Conservation (phyloP, 2,113 vertebrate genomes). For the Philantomba maxwellii region DNA sequence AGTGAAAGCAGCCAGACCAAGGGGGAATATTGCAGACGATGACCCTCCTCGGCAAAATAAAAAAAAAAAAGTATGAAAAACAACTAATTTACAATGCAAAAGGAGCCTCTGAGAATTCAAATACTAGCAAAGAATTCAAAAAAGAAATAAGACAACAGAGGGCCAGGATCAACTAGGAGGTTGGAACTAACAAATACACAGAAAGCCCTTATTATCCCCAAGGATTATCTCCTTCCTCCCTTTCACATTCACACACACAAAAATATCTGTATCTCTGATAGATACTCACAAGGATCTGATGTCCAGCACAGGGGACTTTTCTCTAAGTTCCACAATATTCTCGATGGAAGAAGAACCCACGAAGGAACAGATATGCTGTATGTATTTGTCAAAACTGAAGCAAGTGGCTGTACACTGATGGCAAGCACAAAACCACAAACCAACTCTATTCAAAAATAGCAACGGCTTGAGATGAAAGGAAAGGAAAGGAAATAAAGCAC, state of each 20-base stretch:
- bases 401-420: not conserved
- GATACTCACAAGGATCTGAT: not conserved
- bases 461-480: not conserved
- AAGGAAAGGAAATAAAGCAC: not conserved
- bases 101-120: not conserved
- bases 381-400: not conserved
- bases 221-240: not conserved
- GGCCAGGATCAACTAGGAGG: not conserved
- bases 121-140: not conserved
- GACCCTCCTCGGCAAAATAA: not conserved
- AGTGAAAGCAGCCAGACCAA: not conserved
- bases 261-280: not conserved
- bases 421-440: not conserved
- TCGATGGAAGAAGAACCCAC: not conserved
- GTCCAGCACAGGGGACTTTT: not conserved
- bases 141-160: not conserved
- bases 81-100: not conserved
- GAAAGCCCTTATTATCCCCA: not conserved
- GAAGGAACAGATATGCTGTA: not conserved
- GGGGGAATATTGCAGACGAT: not conserved
- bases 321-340: not conserved
- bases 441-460: not conserved
- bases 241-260: not conserved
- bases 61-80: not conserved
- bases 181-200: not conserved